A percentile compares a stretch with the other conserved stretches of the same genome.
These are phyloP conservation scores for Cyclophora albipunctata DNA, from an alignment of 2,888 invertebrate species.

Conservation along the genomic window DNA sequence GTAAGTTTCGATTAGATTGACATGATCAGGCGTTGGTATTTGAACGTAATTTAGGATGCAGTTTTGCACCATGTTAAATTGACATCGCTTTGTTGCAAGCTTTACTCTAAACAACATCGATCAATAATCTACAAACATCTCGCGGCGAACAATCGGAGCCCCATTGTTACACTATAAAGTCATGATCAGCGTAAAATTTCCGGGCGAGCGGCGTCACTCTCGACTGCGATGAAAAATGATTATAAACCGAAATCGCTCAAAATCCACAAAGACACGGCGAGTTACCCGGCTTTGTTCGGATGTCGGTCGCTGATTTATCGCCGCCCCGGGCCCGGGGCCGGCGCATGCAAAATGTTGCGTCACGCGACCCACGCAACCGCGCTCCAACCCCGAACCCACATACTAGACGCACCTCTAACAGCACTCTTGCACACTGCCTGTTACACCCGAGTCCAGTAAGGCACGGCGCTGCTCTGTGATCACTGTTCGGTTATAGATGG, in stretches of 20 bases:
- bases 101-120: background rate
- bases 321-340: slow-evolving; percentile 44
- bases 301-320: slow-evolving; percentile 63
- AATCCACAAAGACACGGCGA: slow-evolving; percentile 70
- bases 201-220: slow-evolving; percentile 20
- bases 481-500: slow-evolving; percentile 21
- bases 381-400: slow-evolving; percentile 29
- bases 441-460: background rate
- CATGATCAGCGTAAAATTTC: slow-evolving; percentile 60
- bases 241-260: slow-evolving; percentile 67
- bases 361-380: slow-evolving; percentile 42
- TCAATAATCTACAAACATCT: background rate
- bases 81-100: no score
- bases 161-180: slow-evolving; percentile 10
- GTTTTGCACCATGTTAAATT: no score
- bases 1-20: no score
- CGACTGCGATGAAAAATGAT: slow-evolving; percentile 60
- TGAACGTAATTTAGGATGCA: no score
- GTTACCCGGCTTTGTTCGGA: slow-evolving; percentile 70
- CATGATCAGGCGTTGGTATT: no score
- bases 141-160: slow-evolving; percentile 9
- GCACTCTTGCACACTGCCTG: slow-evolving; percentile 14
- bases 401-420: slow-evolving; percentile 11
- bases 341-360: slow-evolving; percentile 68
- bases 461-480: slow-evolving; percentile 25